These are phyloP conservation scores for Poecilia picta DNA, from an alignment of 2,797 vertebrate genomes.

Conservation along the genomic window DNA sequence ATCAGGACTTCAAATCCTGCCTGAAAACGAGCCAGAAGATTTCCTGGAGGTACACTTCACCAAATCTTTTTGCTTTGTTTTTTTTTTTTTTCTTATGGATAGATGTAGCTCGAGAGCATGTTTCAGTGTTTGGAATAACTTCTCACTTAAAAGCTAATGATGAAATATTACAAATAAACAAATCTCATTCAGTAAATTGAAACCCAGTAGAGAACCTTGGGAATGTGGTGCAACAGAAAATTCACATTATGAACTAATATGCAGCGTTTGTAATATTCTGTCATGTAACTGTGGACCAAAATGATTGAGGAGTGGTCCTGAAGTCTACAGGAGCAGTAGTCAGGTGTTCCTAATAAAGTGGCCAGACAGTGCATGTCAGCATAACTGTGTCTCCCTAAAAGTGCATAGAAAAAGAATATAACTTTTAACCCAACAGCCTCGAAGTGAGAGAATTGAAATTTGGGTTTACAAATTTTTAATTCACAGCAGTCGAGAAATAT, in stretches of 20 bases:
- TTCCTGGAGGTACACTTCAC: background rate
- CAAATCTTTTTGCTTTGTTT: background rate
- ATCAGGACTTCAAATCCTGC: constrained; percentile 22
- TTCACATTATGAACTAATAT: background rate
- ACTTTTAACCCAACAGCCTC: background rate
- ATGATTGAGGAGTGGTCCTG: background rate
- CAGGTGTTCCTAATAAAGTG: background rate
- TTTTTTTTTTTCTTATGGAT: background rate
- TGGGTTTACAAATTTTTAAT: background rate
- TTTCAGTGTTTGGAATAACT: background rate
- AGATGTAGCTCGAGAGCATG: background rate
- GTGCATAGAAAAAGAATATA: background rate
- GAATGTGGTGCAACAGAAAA: background rate
- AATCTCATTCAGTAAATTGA: background rate
- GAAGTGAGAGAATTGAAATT: background rate
- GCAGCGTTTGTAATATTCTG: background rate
- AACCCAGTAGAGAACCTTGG: background rate
- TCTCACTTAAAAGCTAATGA: background rate
- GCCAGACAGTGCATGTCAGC: background rate
- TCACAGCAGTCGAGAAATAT: background rate
- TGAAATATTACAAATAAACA: background rate
- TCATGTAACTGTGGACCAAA: background rate
- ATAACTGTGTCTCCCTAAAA: background rate
- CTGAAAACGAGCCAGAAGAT: constrained; percentile 3
- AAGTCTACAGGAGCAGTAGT: background rate